Conservation (phyloP, 2,113 vertebrate species). For the Promerops cafer region DNA sequence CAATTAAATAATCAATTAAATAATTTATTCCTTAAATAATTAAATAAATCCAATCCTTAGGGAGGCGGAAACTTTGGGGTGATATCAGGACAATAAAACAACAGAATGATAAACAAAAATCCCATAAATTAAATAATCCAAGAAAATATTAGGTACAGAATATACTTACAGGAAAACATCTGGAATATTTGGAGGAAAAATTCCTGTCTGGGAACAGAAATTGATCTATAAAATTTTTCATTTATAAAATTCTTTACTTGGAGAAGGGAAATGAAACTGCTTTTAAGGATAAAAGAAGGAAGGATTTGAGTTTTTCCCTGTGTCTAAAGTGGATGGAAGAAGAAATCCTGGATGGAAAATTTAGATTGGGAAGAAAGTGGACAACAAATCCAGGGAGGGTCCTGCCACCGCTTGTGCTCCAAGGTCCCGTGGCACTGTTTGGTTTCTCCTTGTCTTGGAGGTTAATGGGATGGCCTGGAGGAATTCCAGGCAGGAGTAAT, state of each 20-base stretch:
- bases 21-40: neutral
- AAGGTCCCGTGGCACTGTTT: accelerated
- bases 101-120: neutral
- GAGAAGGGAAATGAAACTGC: neutral
- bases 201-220: neutral
- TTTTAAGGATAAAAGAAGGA: neutral
- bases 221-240: neutral
- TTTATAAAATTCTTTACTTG: neutral
- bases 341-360: neutral
- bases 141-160: neutral
- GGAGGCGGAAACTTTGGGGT: neutral
- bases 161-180: neutral
- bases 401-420: accelerated
- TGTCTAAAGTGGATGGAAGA: neutral
- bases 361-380: neutral
- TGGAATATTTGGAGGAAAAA: neutral
- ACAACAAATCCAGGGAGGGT: neutral
- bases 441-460: neutral
- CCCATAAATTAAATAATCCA: neutral
- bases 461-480: neutral
- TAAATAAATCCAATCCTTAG: neutral
- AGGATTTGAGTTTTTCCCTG: neutral
- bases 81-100: neutral
- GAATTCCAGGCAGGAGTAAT: neutral
- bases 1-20: neutral